phyloP scores from a whole-genome alignment of 2,888 invertebrate species.

The Drosophila rellima region DNA sequence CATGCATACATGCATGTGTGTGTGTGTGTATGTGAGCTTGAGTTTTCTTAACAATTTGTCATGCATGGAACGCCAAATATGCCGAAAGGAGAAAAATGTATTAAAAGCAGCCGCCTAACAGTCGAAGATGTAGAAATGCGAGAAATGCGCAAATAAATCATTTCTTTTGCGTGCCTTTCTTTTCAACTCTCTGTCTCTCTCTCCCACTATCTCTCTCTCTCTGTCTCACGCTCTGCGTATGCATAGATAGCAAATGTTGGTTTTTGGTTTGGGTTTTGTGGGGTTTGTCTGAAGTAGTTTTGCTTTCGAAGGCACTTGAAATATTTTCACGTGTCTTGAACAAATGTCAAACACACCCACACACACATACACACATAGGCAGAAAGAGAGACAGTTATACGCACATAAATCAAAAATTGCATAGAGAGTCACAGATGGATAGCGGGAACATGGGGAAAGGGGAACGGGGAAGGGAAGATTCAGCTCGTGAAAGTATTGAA shows the following conservation, averaged over 20 bases:
- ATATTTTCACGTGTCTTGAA: slow-evolving; percentile 83
- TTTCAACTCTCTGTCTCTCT: slow-evolving; percentile 10
- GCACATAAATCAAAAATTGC: slow-evolving; percentile 79
- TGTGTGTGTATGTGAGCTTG: slow-evolving; percentile 40
- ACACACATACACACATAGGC: slow-evolving; percentile 13
- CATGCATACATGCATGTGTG: slow-evolving; percentile 2
- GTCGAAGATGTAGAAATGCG: slow-evolving; percentile 68
- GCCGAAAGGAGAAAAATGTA: slow-evolving; percentile 80
- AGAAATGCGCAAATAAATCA: slow-evolving; percentile 84
- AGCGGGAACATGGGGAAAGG: background rate
- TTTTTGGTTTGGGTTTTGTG: slow-evolving; percentile 11
- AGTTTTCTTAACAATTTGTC: slow-evolving; percentile 80
- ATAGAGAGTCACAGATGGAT: slow-evolving; percentile 32
- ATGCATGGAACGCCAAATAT: slow-evolving; percentile 81
- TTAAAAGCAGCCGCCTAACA: slow-evolving; percentile 74
- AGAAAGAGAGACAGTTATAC: slow-evolving; percentile 17
- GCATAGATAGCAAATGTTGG: slow-evolving; percentile 47
- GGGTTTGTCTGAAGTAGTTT: slow-evolving; percentile 69
- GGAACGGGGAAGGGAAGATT: background rate
- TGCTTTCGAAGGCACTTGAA: slow-evolving; percentile 71
- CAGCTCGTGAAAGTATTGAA: slow-evolving; percentile 73
- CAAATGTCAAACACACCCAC: slow-evolving; percentile 80
- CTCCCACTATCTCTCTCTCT: background rate
- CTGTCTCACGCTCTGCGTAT: slow-evolving; percentile 25
- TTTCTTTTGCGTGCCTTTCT: slow-evolving; percentile 79